These are phyloP conservation scores for Temnothorax longispinosus DNA, from an alignment of 1,140 invertebrate genomes.

Conservation along the genomic window DNA sequence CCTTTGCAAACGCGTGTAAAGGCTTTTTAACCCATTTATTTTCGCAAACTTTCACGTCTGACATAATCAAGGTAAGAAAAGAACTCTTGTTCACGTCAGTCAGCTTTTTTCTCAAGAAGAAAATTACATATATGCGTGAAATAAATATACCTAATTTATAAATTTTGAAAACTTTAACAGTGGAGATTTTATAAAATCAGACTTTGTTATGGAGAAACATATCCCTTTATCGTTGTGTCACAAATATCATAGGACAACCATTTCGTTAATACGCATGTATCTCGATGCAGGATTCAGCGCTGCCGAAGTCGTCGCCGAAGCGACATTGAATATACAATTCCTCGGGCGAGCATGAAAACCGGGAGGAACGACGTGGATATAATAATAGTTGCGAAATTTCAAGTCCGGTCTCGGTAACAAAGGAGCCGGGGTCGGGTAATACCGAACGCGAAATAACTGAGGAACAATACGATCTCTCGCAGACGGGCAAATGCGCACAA, in stretches of 20 bases:
- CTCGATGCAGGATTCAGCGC: neutral
- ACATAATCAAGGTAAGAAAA: neutral
- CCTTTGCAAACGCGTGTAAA: neutral
- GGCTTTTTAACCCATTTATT: slow-evolving; percentile 8
- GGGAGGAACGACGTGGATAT: slow-evolving; percentile 44
- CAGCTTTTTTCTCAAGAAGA: neutral
- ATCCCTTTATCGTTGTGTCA: neutral
- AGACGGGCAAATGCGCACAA: slow-evolving; percentile 52
- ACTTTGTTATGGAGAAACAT: neutral
- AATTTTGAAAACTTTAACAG: neutral
- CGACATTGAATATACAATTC: slow-evolving; percentile 53
- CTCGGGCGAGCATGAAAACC: slow-evolving; percentile 26
- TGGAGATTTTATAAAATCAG: neutral
- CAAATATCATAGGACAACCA: neutral
- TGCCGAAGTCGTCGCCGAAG: slow-evolving; percentile 28
- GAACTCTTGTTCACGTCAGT: neutral
- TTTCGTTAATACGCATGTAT: slow-evolving; percentile 19
- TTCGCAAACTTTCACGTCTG: neutral
- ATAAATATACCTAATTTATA: too few relatives aligned
- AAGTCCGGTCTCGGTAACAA: slow-evolving; percentile 61
- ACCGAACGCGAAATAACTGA: slow-evolving; percentile 35
- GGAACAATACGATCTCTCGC: slow-evolving; percentile 63
- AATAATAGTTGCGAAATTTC: slow-evolving; percentile 61
- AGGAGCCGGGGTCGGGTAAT: slow-evolving; percentile 52
- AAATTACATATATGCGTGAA: neutral